Percentiles rank a stretch among this genome's conserved stretches.
phyloP scores from a whole-genome alignment of 30 jellyfish, hydroid and myxozoan genomes.

The Cassiopea andromeda region DNA sequence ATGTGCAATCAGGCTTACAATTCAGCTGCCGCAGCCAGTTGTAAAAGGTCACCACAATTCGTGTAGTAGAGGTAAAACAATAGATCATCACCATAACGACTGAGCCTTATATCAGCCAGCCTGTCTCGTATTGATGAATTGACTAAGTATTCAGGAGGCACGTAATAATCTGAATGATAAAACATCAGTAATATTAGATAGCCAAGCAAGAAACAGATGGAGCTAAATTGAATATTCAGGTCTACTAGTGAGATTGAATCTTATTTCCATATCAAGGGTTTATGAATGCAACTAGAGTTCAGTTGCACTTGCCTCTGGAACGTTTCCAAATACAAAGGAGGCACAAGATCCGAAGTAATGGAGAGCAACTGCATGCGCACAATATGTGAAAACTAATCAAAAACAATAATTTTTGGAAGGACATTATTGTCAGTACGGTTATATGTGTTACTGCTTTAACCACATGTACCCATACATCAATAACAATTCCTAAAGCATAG shows the following conservation, averaged over 20 bases:
- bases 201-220: not conserved
- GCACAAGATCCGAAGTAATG: too few species aligned
- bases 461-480: too few species aligned
- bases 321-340: too few species aligned
- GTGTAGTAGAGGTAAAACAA: constrained; percentile 91
- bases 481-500: too few species aligned
- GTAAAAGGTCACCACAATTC: constrained; percentile 93
- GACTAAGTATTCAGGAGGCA: constrained; percentile 92
- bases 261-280: too few species aligned
- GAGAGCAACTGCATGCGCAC: too few species aligned
- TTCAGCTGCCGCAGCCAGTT: constrained; percentile 99
- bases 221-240: not conserved
- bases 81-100: constrained; percentile 93
- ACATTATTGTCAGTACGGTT: too few species aligned
- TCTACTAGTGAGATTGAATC: not conserved
- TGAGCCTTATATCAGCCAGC: constrained; percentile 89
- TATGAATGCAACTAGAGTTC: too few species aligned
- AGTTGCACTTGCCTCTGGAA: too few species aligned
- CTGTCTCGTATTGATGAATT: constrained; percentile 88
- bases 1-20: constrained; percentile 68
- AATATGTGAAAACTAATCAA: too few species aligned
- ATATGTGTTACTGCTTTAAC: too few species aligned
- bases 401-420: too few species aligned
- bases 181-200: not conserved
- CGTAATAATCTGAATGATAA: constrained; percentile 77